Evolutionary conservation across 2,797 vertebrate genomes (phyloP), one percentile per base, ranked within the genome.

Genomic region (Catostomus latipinnis): DNA sequence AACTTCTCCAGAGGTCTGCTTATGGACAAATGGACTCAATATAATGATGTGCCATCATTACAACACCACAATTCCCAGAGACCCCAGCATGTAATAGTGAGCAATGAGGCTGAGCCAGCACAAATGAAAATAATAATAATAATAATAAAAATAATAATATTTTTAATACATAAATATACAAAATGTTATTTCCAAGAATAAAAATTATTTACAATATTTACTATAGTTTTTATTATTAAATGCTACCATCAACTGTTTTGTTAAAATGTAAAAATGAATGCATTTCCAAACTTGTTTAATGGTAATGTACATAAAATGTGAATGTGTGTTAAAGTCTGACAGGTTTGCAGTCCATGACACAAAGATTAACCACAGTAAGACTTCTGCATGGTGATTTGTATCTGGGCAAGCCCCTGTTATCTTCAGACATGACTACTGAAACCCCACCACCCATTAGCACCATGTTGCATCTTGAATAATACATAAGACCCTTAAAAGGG

Each of bases 1-100:
- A 66, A 77, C 74, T 50, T 54, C 16, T 57, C 56, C 45, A 68
- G 16, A 77, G 16, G 5, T 58, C 65, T 77, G 13, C 45, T 54
- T 43, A 16, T 69, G 65, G 65, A 50, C 65, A 77, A 6, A 68
- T 68, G 16, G 68, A 68, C 43, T 18, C 16, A 18, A 18, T 18
- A 18, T 18, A 50, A 60, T 1, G 9, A 52, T 5, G 10, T n/a
- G 14, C 16, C 16, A 18, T 6, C 43, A 56, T 45, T 48, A 13
- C 60, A 34, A 16, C 49, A 71, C 67, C 71, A 71, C 68, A 78
- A 78, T 71, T 78, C 67, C 76, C 76, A 63, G 45, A 70, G 57
- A 70, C 49, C 67, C 76, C 61, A 70, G 76, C 12, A 50, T 6
- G 4, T 14, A 52, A 16, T 16, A 69, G 10, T 60, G 18, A 22